Evolutionary conservation across 2,797 vertebrate genomes (phyloP).

Genomic region (Melanotaenia maccullochi): DNA sequence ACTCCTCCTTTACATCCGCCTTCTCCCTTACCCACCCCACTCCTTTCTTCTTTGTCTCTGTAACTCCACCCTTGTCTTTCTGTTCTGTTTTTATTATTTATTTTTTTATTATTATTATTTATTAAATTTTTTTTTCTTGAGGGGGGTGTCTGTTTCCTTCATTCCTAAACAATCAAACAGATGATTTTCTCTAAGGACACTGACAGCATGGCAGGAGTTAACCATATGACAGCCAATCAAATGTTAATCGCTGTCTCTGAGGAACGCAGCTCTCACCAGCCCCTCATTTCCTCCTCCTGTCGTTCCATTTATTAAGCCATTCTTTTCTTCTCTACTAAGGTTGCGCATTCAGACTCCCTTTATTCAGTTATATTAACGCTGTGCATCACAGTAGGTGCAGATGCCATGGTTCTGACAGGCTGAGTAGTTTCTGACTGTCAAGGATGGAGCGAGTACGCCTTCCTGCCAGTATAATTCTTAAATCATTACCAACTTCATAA

Average conservation of each 20-base stretch:
- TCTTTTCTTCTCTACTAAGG: conserved; percentile 54
- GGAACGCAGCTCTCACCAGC: conserved; percentile 34
- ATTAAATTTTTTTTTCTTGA: too few relatives aligned
- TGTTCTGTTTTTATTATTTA: not conserved
- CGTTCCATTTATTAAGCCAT: conserved; percentile 62
- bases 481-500: conserved; percentile 20
- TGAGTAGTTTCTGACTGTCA: conserved; percentile 51
- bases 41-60: conserved; percentile 10
- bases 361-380: conserved; percentile 52
- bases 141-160: not conserved
- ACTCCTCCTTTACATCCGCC: not conserved
- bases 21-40: not conserved
- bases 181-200: conserved; percentile 49
- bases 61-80: not conserved
- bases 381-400: conserved; percentile 37
- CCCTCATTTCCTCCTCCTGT: conserved; percentile 44
- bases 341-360: conserved; percentile 46
- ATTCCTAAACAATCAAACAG: conserved; percentile 50
- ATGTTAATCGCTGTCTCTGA: conserved; percentile 67
- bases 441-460: not conserved
- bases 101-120: not conserved
- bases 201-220: conserved; percentile 59
- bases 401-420: conserved; percentile 47
- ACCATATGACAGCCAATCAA: conserved; percentile 70
- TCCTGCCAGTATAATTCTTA: conserved; percentile 10